Evolutionary conservation across 2,888 invertebrate species (phyloP), one percentile per base, ranked within the genome.

Genomic region (Agapostemon virescens): DNA sequence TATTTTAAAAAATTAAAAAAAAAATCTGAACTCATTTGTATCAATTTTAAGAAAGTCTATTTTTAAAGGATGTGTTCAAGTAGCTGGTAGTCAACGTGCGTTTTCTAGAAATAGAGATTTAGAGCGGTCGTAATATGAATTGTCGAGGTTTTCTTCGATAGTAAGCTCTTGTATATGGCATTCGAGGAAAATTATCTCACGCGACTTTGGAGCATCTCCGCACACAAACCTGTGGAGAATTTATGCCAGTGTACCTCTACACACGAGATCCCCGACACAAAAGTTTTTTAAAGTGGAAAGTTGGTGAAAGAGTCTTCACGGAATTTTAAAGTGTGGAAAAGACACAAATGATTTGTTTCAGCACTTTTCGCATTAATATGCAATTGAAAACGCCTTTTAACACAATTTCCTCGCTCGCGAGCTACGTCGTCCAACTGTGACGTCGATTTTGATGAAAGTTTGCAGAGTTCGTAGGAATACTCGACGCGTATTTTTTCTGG

Each of bases 221-320:
- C 30, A 33, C 20, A 33, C 30, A 61, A 61, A 20, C 30, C 17
- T 61, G 30, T 33, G 20, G 58, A 20, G 20, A 30, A 30, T 61
- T 61, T 61, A 61, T 20, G 20, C 7, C 58, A 5, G 58, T 20
- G 58, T 30, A 30, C 17, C 20, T 33, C 33, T 61, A 9, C 7
- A 9, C 30, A 20, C 17, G 3, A 61, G 58, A 33, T 61, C 17
- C 30, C 20, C 1, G 9, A 9, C 20, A 61, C 30, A 4, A 30
- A 61, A 61, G 58, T 61, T 61, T 11, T 11, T 33, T 13, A 30
- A 61, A 61, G 58, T 61, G 58, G 30, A 33, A 61, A 61, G 58
- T 61, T 61, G 9, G 30, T 9, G 20, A 33, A 30, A 33, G 20
- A 20, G 30, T 58, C 58, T 30, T 9, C 58, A 3, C 9, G 30